A percentile compares a stretch with the other conserved stretches of the same genome.
Conservation (phyloP, 2,797 vertebrate species). For the Pipistrellus nathusii region DNA sequence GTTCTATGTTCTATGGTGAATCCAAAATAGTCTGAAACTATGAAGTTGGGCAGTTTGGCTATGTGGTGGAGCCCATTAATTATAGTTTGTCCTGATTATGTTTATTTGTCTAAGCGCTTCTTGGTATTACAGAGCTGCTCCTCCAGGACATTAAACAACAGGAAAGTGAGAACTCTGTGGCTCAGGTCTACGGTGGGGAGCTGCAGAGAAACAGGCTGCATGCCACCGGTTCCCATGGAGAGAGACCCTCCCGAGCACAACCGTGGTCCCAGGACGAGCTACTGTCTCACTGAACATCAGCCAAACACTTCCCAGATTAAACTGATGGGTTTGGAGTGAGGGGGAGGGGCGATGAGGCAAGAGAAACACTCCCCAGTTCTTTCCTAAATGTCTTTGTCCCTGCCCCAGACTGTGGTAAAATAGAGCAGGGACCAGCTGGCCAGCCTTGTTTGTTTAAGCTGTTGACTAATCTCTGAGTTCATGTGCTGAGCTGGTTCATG, state of each 20-base stretch:
- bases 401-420: constrained; percentile 89
- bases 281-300: not conserved
- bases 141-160: constrained; percentile 74
- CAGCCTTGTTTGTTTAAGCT: constrained; percentile 88
- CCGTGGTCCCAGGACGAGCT: not conserved
- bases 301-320: not conserved
- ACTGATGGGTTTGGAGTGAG: not conserved
- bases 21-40: constrained; percentile 75
- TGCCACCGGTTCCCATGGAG: not conserved
- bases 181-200: constrained; percentile 81
- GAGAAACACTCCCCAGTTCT: constrained; percentile 17
- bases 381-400: constrained; percentile 82
- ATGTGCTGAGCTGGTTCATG: constrained; percentile 89
- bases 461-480: constrained; percentile 90
- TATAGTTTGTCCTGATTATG: constrained; percentile 83
- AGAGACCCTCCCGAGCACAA: not conserved
- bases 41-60: constrained; percentile 77
- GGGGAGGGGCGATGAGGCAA: not conserved
- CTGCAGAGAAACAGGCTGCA: not conserved
- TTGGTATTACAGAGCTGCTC: constrained; percentile 84
- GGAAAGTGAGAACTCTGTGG: constrained; percentile 79
- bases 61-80: constrained; percentile 88
- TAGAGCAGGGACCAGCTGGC: constrained; percentile 85
- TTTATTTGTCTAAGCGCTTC: constrained; percentile 89
- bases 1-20: constrained; percentile 69